Evolutionary conservation across 2,113 vertebrate genomes (phyloP).

Genomic region (Lophura nycthemera): DNA sequence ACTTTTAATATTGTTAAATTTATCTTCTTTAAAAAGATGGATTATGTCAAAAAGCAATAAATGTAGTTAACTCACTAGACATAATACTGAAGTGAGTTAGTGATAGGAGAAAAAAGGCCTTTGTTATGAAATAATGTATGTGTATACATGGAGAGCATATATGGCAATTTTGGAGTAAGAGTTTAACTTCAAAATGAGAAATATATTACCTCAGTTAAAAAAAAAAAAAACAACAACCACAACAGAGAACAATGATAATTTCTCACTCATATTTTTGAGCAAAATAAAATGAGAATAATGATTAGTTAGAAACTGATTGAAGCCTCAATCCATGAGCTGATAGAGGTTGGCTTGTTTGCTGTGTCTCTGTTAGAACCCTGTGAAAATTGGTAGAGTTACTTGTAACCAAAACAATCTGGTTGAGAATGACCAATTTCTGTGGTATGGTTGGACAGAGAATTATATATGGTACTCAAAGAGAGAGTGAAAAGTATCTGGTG

Average conservation of each 20-base stretch:
- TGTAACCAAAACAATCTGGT: not conserved
- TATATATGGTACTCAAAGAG: not conserved
- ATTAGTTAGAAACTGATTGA: not conserved
- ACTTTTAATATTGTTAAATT: not conserved
- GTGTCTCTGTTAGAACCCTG: not conserved
- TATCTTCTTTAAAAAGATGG: not conserved
- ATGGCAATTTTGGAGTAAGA: not conserved
- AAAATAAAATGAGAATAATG: not conserved
- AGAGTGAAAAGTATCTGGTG: not conserved
- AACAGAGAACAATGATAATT: not conserved
- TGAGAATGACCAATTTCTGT: not conserved
- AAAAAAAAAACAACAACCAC: not conserved
- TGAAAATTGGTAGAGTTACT: not conserved
- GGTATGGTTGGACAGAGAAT: not conserved
- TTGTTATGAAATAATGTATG: not conserved
- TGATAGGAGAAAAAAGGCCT: not conserved
- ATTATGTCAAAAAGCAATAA: not conserved
- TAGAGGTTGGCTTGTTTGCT: not conserved
- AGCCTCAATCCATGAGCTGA: not conserved
- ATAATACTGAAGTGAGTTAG: not conserved
- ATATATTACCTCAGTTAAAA: not conserved
- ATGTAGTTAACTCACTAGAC: not conserved
- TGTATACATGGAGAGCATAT: not conserved
- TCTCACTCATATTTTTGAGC: not conserved
- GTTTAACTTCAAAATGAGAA: not conserved